A percentile compares a stretch with the other conserved stretches of the same genome.
Evolutionary conservation across 2,113 vertebrate genomes (phyloP).

Genomic region (Irena cyanogastra): DNA sequence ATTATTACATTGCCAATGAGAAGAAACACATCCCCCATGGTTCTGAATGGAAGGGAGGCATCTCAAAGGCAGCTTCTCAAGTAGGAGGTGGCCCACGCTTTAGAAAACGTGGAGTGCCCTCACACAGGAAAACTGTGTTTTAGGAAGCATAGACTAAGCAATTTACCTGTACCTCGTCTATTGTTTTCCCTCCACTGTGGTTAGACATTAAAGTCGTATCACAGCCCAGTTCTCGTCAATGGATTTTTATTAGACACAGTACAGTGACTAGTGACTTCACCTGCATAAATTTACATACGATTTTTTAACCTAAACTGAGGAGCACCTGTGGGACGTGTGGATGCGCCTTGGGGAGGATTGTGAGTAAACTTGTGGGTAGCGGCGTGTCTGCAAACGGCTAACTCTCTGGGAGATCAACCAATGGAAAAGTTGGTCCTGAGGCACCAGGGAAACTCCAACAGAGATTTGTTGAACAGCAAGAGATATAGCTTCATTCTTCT

Average conservation of each 20-base stretch:
- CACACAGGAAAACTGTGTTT: not conserved
- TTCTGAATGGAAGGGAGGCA: not conserved
- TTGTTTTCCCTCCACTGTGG: not conserved
- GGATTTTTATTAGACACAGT: not conserved
- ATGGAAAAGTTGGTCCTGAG: not conserved
- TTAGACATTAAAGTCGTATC: not conserved
- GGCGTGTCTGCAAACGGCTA: not conserved
- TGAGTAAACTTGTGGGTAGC: not conserved
- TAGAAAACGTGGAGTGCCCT: not conserved
- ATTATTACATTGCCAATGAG: slow-evolving; percentile 29
- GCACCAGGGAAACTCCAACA: not conserved
- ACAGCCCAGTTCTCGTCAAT: not conserved
- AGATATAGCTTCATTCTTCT: not conserved
- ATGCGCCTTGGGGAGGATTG: not conserved
- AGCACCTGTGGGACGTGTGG: not conserved
- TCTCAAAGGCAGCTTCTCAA: not conserved
- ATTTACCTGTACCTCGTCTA: not conserved
- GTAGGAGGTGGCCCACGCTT: not conserved
- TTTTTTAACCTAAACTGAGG: not conserved
- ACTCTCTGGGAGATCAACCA: not conserved
- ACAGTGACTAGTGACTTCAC: not conserved
- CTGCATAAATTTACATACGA: not conserved
- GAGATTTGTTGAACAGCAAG: not conserved
- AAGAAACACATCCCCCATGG: not conserved
- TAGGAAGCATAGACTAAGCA: not conserved